phyloP scores from a whole-genome alignment of 2,888 invertebrate genomes.

The Heliconius cydno region DNA sequence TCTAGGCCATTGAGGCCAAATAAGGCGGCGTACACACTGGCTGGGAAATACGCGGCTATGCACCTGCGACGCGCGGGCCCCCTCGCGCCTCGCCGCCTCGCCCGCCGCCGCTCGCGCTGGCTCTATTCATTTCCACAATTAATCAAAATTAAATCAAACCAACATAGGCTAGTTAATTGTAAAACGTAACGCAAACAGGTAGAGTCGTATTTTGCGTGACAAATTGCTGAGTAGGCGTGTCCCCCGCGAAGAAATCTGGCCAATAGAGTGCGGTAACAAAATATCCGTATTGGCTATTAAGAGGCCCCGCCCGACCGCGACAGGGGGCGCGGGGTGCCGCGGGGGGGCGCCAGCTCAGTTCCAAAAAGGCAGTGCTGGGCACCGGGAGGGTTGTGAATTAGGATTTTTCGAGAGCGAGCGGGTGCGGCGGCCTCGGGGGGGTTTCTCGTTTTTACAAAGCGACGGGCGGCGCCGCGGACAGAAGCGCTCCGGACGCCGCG shows the following conservation, averaged over 20 bases:
- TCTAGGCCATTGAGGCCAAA: constrained; percentile 53
- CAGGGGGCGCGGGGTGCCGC: constrained; percentile 49
- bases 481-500: constrained; percentile 77
- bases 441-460: constrained; percentile 60
- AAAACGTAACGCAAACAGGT: constrained; percentile 53
- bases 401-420: constrained; percentile 59
- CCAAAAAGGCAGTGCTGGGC: constrained; percentile 56
- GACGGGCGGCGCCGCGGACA: constrained; percentile 69
- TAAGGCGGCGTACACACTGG: constrained; percentile 50
- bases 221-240: constrained; percentile 68
- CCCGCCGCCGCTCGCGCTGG: constrained; percentile 54
- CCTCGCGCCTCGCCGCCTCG: constrained; percentile 30
- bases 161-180: constrained; percentile 54
- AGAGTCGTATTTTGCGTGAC: constrained; percentile 60
- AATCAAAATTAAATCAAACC: constrained; percentile 81
- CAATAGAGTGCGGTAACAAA: constrained; percentile 85
- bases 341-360: constrained; percentile 48
- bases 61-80: constrained; percentile 52
- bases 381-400: constrained; percentile 60
- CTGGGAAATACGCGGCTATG: constrained; percentile 54
- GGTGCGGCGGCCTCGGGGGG: constrained; percentile 55
- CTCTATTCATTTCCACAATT: constrained; percentile 81
- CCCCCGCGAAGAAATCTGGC: constrained; percentile 82
- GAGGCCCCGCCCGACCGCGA: constrained; percentile 74
- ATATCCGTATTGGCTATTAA: constrained; percentile 85